A percentile compares a stretch with the other conserved stretches of the same genome.
phyloP scores from a whole-genome alignment of 2,113 vertebrate species.

The Ammodytes marinus region DNA sequence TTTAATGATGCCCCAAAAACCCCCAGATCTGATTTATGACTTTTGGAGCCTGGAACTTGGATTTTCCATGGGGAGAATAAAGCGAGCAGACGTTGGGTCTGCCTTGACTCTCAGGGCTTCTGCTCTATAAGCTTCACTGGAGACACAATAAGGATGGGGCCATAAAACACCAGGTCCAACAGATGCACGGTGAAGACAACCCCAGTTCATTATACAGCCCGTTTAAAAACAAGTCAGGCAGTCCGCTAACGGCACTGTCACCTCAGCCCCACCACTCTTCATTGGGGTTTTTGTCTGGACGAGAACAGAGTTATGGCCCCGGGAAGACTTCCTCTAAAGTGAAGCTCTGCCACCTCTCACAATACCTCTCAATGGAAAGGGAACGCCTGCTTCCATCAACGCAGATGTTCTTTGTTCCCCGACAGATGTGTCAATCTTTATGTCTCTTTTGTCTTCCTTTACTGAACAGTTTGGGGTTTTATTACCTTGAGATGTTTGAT shows the following conservation, averaged over 20 bases:
- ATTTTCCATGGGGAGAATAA: conserved; percentile 47
- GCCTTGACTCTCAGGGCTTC: conserved; percentile 31
- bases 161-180: conserved; percentile 77
- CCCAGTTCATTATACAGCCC: conserved; percentile 78
- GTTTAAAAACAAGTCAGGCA: conserved; percentile 64
- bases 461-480: conserved; percentile 34
- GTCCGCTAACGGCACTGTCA: conserved; percentile 48
- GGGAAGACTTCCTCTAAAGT: conserved; percentile 37
- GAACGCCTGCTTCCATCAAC: conserved; percentile 49
- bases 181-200: conserved; percentile 71
- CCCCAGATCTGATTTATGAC: conserved; percentile 29
- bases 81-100: conserved; percentile 43
- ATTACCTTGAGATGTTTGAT: conserved; percentile 40
- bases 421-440: conserved; percentile 67
- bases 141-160: conserved; percentile 61
- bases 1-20: background rate
- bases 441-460: conserved; percentile 30
- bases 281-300: conserved; percentile 63
- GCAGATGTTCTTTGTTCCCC: conserved; percentile 78
- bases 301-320: conserved; percentile 67
- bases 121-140: conserved; percentile 43
- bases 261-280: conserved; percentile 44
- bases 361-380: conserved; percentile 39
- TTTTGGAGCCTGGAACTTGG: background rate
- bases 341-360: conserved; percentile 33